Percentiles rank a stretch among this genome's conserved stretches.
Conservation (phyloP, 2,797 vertebrate genomes). For the Myotis vivesi region DNA sequence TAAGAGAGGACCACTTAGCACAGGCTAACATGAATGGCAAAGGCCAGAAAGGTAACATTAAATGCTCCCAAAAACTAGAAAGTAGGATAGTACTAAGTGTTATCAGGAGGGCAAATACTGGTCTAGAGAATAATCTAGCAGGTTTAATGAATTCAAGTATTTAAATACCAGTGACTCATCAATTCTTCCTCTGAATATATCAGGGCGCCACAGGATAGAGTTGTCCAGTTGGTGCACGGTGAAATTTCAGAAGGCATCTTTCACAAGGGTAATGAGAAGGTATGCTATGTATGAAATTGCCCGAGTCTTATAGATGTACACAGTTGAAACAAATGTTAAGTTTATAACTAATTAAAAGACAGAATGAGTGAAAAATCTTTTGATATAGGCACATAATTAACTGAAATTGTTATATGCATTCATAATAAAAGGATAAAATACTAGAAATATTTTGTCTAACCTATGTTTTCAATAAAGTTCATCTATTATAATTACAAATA, state of each 20-base stretch:
- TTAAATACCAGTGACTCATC: background rate
- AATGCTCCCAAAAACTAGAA: background rate
- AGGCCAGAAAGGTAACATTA: background rate
- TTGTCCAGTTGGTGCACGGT: background rate
- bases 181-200: background rate
- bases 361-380: background rate
- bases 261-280: background rate
- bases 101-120: background rate
- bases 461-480: background rate
- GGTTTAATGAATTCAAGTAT: background rate
- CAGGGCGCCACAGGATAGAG: background rate
- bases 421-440: background rate
- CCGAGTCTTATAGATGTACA: background rate
- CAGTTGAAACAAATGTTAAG: background rate
- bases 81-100: background rate
- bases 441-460: background rate
- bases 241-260: background rate
- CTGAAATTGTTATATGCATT: slow-evolving; percentile 12
- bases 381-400: background rate
- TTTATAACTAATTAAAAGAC: background rate
- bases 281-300: background rate
- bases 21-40: background rate
- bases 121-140: background rate
- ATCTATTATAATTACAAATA: slow-evolving; percentile 16
- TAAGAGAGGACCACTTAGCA: background rate